Conservation (phyloP, 2,888 invertebrate species). For the Fragum whitleyi region DNA sequence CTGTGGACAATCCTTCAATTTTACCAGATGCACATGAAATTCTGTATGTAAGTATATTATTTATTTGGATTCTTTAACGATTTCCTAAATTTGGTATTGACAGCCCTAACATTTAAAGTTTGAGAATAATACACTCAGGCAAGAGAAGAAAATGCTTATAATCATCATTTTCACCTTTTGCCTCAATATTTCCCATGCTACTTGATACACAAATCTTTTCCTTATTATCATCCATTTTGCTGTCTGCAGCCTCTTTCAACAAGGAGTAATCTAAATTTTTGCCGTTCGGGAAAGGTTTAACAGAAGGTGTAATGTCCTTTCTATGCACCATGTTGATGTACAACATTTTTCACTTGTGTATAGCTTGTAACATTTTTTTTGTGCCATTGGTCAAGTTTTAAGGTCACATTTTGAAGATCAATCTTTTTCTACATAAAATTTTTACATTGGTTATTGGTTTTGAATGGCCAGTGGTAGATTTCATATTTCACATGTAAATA, state of each 20-base stretch:
- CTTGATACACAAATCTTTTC: not conserved
- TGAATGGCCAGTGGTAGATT: not conserved
- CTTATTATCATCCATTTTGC: not conserved
- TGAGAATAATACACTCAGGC: no score
- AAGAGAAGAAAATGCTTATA: not conserved
- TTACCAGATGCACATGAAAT: slow-evolving; percentile 1
- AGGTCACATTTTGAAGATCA: not conserved
- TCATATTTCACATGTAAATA: not conserved
- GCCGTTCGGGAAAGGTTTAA: not conserved
- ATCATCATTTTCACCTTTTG: not conserved
- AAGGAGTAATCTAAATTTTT: slow-evolving; percentile 3
- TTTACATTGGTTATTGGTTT: not conserved
- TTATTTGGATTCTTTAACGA: not conserved
- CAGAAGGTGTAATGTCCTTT: not conserved
- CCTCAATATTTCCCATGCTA: not conserved
- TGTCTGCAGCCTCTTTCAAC: slow-evolving; percentile 4
- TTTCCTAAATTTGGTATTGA: not conserved
- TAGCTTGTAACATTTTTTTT: not conserved
- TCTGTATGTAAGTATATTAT: not conserved
- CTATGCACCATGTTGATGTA: not conserved
- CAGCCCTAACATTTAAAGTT: not conserved
- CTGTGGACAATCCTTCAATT: not conserved
- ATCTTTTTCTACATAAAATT: not conserved
- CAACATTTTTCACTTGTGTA: not conserved
- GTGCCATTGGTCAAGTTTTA: not conserved